Percentiles rank a stretch among this genome's conserved stretches.
phyloP scores from a whole-genome alignment of 2,113 vertebrate genomes.

The Anarrhichthys ocellatus region DNA sequence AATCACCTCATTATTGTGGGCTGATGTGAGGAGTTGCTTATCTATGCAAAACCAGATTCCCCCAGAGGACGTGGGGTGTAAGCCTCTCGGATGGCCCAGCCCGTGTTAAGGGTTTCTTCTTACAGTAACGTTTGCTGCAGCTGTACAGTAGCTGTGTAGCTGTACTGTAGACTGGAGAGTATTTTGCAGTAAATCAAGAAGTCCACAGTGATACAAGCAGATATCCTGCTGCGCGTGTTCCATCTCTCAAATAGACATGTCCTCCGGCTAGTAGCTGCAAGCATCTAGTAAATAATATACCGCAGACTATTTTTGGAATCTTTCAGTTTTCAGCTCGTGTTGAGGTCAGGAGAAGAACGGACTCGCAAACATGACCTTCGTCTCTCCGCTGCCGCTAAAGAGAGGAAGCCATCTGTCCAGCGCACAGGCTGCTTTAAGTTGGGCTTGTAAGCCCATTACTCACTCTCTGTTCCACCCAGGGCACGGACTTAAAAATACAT shows the following conservation, averaged over 20 bases:
- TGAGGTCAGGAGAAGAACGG: conserved; percentile 40
- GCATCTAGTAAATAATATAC: conserved; percentile 30
- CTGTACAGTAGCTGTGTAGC: no score
- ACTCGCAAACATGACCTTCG: conserved; percentile 60
- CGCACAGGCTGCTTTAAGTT: conserved; percentile 50
- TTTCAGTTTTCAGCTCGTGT: conserved; percentile 34
- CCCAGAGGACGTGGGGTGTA: background rate
- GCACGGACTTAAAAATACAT: conserved; percentile 16
- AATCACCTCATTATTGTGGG: conserved; percentile 54
- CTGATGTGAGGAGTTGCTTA: conserved; percentile 54
- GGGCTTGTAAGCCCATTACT: conserved; percentile 34
- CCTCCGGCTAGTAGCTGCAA: background rate
- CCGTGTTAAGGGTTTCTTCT: conserved; percentile 25
- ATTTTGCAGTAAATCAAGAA: conserved; percentile 7
- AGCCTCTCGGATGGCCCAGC: background rate
- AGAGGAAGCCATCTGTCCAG: conserved; percentile 62
- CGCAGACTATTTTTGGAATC: conserved; percentile 20
- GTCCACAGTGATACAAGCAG: background rate
- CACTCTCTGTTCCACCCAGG: conserved; percentile 20
- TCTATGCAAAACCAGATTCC: conserved; percentile 54
- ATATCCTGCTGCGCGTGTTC: background rate
- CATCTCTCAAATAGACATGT: background rate
- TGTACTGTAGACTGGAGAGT: background rate
- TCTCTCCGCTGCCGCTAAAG: conserved; percentile 56
- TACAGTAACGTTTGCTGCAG: background rate